Evolutionary conservation across 2,888 invertebrate genomes (phyloP).

Genomic region (Sinelater perroti): DNA sequence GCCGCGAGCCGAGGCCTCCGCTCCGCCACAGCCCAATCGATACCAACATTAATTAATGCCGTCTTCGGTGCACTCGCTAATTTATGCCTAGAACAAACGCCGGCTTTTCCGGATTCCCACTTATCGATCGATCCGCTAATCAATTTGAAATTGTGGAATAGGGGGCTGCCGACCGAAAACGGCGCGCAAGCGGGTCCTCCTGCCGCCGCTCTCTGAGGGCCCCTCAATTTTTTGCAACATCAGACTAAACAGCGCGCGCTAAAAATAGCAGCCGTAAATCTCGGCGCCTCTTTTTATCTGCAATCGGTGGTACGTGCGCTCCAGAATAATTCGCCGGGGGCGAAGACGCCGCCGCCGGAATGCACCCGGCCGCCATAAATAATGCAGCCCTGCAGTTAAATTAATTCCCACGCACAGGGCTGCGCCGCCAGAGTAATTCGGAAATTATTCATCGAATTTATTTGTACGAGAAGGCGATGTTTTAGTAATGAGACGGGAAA

Average conservation of each 20-base stretch:
- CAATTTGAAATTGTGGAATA: no score
- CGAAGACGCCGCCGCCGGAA: slow-evolving; percentile 8
- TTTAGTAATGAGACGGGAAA: slow-evolving; percentile 53
- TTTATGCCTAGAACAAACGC: slow-evolving; percentile 6
- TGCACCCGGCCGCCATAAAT: slow-evolving; percentile 36
- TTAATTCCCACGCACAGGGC: slow-evolving; percentile 41
- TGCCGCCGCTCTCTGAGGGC: no score
- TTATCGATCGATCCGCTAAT: neutral
- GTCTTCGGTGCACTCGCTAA: slow-evolving; percentile 2
- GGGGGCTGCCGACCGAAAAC: no score
- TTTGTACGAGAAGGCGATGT: slow-evolving; percentile 47
- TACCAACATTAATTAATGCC: slow-evolving; percentile 13
- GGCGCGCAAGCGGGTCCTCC: no score
- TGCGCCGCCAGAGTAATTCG: slow-evolving; percentile 40
- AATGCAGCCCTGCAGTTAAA: slow-evolving; percentile 43
- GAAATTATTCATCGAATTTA: slow-evolving; percentile 51
- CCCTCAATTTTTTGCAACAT: no score
- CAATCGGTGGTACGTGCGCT: no score
- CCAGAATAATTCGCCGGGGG: no score
- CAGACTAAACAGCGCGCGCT: no score
- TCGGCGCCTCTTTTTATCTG: no score
- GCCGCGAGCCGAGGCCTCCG: neutral
- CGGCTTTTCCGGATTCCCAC: neutral
- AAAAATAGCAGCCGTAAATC: no score
- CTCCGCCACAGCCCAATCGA: neutral